Conservation (phyloP, 2,113 vertebrate genomes). For the Paracanthobrama guichenoti region DNA sequence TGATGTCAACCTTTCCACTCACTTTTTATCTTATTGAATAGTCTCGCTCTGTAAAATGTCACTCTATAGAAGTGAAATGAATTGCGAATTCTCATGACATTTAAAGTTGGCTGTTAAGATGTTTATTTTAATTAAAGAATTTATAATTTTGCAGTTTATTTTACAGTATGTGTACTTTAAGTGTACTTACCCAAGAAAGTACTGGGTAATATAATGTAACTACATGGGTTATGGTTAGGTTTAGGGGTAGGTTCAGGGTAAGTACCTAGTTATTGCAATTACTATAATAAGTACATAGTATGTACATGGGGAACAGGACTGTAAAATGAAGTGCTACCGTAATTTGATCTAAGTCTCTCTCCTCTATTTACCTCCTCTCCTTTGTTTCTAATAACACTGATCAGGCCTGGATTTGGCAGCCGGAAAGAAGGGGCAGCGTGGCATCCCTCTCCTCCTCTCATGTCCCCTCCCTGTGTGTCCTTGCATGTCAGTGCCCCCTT, state of each 20-base stretch:
- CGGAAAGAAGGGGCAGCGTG: constrained; percentile 28
- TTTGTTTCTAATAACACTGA: not conserved
- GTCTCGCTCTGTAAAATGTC: not conserved
- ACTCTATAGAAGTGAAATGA: not conserved
- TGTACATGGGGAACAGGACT: no score
- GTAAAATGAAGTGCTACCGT: no score
- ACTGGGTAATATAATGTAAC: no score
- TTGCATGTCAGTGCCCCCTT: constrained; percentile 67
- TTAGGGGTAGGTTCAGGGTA: no score
- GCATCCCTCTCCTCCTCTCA: constrained; percentile 63
- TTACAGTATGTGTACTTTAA: no score
- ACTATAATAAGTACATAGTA: no score
- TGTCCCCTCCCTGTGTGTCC: constrained; percentile 69
- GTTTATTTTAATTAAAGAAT: not conserved
- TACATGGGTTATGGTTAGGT: no score
- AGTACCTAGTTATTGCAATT: no score
- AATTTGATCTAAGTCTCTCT: constrained; percentile 5
- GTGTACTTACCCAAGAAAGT: no score
- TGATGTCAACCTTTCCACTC: not conserved
- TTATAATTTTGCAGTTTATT: not conserved
- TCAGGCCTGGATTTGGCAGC: constrained; percentile 39
- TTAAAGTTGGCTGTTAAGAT: not conserved
- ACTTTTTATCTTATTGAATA: not conserved
- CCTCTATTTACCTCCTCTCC: not conserved
- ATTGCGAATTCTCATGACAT: not conserved